These are phyloP conservation scores for Caenorhabditis remanei DNA, from an alignment of 1,140 invertebrate species.

Conservation along the genomic window DNA sequence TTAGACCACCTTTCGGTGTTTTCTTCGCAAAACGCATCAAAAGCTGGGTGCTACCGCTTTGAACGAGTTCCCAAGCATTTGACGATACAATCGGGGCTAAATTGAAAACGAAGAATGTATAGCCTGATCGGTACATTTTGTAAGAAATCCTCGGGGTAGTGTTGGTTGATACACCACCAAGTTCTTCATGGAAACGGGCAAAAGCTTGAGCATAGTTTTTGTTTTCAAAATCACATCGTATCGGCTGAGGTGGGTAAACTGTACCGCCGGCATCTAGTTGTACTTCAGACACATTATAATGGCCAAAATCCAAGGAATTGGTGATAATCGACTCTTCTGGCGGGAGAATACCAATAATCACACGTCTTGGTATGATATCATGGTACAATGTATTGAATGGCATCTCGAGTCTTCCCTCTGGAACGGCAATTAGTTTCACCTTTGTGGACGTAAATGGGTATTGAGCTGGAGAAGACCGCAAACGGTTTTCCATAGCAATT, in stretches of 20 bases:
- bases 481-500: background rate
- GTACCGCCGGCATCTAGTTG: background rate
- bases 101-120: background rate
- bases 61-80: background rate
- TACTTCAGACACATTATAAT: background rate
- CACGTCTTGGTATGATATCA: conserved; percentile 28
- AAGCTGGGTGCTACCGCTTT: background rate
- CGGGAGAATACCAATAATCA: conserved; percentile 1
- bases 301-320: background rate
- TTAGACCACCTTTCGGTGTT: background rate
- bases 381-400: conserved; percentile 11
- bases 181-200: too few species aligned
- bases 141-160: background rate
- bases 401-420: conserved; percentile 1
- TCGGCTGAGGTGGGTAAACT: too few species aligned
- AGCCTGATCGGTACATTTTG: background rate
- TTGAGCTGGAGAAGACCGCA: background rate
- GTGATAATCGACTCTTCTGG: too few species aligned
- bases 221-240: too few species aligned
- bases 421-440: background rate
- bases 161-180: too few species aligned
- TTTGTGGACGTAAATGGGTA: background rate
- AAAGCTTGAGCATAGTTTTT: too few species aligned
- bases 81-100: background rate
- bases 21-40: background rate